phyloP scores from a whole-genome alignment of 2,888 invertebrate species.

The Drosophila rellima region DNA sequence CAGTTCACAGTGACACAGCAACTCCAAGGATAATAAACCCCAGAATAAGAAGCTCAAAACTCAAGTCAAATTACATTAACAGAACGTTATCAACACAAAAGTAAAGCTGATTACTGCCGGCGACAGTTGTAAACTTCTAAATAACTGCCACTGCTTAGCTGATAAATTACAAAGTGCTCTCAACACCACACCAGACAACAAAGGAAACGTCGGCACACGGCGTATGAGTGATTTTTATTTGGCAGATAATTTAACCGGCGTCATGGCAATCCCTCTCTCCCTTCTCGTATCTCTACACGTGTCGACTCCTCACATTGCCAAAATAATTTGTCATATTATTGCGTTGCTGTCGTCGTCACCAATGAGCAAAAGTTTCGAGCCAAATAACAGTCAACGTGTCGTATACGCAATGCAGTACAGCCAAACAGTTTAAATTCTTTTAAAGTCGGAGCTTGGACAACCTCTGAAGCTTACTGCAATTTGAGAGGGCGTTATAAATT shows the following conservation, averaged over 20 bases:
- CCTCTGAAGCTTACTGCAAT: constrained; percentile 41
- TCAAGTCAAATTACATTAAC: constrained; percentile 65
- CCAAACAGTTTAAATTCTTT: constrained; percentile 42
- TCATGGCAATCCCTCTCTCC: constrained; percentile 61
- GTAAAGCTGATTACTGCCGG: constrained; percentile 77
- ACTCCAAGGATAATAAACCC: constrained; percentile 40
- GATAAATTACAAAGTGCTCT: constrained; percentile 65
- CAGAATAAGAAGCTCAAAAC: neutral
- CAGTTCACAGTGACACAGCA: constrained; percentile 32
- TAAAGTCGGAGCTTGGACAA: constrained; percentile 29
- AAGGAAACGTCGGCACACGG: constrained; percentile 39
- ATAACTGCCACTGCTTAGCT: constrained; percentile 63
- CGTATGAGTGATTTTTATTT: constrained; percentile 82
- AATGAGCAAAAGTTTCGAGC: constrained; percentile 34
- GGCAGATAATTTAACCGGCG: constrained; percentile 78
- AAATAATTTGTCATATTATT: constrained; percentile 72
- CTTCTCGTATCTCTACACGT: neutral
- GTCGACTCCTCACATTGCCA: constrained; percentile 26
- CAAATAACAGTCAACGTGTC: constrained; percentile 24
- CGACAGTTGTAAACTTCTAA: constrained; percentile 77
- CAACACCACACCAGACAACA: constrained; percentile 23
- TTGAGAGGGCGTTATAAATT: constrained; percentile 46
- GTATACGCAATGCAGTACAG: constrained; percentile 34
- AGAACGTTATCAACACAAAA: constrained; percentile 58
- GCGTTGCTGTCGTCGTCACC: constrained; percentile 27